Percentiles rank a stretch among this genome's conserved stretches.
Evolutionary conservation across 2,888 invertebrate species (phyloP).

Genomic region (Aricia artaxerxes): DNA sequence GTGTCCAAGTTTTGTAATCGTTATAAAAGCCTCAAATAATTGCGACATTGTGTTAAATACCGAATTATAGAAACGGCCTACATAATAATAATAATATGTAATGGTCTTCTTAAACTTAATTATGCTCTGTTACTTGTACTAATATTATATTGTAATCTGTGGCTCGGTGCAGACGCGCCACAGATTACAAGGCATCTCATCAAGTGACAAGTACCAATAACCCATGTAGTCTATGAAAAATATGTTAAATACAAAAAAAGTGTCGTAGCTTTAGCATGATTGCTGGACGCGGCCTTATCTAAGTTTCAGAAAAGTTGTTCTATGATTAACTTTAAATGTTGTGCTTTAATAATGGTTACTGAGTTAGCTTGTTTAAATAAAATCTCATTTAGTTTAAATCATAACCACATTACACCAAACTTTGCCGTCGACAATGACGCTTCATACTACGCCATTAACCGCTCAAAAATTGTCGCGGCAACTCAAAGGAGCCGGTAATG

Average conservation of each 20-base stretch:
- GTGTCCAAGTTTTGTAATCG: slow-evolving; percentile 18
- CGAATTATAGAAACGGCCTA: not conserved
- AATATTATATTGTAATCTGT: too few species aligned
- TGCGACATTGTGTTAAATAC: slow-evolving; percentile 2
- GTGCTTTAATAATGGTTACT: not conserved
- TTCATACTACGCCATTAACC: not conserved
- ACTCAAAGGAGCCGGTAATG: slow-evolving; percentile 12
- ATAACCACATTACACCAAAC: not conserved
- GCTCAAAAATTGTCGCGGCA: not conserved
- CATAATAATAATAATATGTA: not conserved
- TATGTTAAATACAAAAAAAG: too few species aligned
- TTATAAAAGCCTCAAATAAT: not conserved
- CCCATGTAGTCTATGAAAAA: too few species aligned
- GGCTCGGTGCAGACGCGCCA: not conserved
- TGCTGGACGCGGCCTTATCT: too few species aligned
- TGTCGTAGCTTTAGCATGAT: too few species aligned
- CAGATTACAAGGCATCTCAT: not conserved
- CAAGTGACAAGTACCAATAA: too few species aligned
- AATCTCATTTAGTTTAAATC: not conserved
- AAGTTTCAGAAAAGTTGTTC: too few species aligned
- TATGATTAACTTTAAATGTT: too few species aligned
- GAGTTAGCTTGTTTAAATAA: not conserved
- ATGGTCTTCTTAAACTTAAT: not conserved
- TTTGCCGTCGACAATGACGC: not conserved
- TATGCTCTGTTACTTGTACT: not conserved